phyloP scores from a whole-genome alignment of 2,113 vertebrate genomes.

The Gopherus evgoodei region DNA sequence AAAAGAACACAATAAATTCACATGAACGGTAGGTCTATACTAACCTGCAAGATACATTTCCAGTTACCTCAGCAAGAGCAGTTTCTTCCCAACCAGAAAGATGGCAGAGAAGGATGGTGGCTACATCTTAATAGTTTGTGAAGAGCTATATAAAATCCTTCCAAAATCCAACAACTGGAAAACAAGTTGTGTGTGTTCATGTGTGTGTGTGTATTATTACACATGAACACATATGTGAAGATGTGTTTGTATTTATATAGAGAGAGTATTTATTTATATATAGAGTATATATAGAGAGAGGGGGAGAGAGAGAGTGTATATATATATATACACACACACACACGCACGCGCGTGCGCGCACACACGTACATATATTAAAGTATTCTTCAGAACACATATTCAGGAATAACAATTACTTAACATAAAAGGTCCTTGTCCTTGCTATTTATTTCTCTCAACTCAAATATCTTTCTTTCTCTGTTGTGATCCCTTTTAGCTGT shows the following conservation, averaged over 20 bases:
- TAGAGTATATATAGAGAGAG: too few relatives aligned
- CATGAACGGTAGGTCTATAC: slow-evolving; percentile 63
- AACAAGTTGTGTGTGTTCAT: not conserved
- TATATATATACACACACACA: too few relatives aligned
- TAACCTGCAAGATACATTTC: slow-evolving; percentile 59
- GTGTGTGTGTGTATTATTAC: too few relatives aligned
- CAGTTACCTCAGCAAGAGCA: slow-evolving; percentile 35
- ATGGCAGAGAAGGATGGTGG: not conserved
- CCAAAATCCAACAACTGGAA: not conserved
- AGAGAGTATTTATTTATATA: too few relatives aligned
- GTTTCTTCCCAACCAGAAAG: not conserved
- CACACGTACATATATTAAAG: not conserved
- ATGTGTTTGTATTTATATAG: not conserved
- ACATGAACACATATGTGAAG: too few relatives aligned
- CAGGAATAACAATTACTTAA: slow-evolving; percentile 4
- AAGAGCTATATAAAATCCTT: not conserved
- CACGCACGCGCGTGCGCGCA: accelerated
- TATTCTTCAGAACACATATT: not conserved
- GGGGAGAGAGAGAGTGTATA: too few relatives aligned
- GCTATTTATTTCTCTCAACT: slow-evolving; percentile 57
- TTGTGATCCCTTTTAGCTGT: slow-evolving; percentile 56
- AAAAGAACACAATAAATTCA: slow-evolving; percentile 59
- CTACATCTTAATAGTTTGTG: not conserved
- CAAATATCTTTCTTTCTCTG: slow-evolving; percentile 41
- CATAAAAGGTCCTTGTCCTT: slow-evolving; percentile 11